Conservation (phyloP, 1,140 invertebrate species). For the Tetragonula clypearis region DNA sequence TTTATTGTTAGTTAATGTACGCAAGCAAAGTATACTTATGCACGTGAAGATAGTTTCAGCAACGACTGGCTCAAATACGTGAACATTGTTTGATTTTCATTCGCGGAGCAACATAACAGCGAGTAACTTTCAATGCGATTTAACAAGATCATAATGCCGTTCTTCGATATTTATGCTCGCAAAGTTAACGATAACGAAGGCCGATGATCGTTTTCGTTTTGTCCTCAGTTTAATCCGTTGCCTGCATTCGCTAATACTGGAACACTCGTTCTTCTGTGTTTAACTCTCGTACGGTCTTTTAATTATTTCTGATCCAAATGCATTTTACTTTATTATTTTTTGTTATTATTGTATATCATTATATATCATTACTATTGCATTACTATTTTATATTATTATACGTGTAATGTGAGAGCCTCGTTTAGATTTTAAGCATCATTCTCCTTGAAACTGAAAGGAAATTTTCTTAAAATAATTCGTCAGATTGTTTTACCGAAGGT, state of each 20-base stretch:
- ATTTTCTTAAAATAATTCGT: no score
- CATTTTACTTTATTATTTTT: no score
- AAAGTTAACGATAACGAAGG: constrained; percentile 33
- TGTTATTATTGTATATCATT: no score
- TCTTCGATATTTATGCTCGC: constrained; percentile 27
- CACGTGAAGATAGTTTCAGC: constrained; percentile 5
- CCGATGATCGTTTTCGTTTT: constrained; percentile 9
- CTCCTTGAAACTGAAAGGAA: no score
- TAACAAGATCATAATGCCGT: constrained; percentile 36
- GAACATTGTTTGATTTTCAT: background rate
- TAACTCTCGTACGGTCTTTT: background rate
- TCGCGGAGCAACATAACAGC: background rate
- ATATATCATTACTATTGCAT: no score
- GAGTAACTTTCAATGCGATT: constrained; percentile 3
- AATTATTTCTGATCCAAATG: no score
- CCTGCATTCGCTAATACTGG: constrained; percentile 11
- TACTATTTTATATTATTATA: no score
- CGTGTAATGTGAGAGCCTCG: no score
- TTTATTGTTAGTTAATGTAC: background rate
- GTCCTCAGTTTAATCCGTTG: background rate
- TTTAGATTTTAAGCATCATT: no score
- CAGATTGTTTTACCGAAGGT: no score
- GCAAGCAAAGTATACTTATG: no score
- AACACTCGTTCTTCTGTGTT: constrained; percentile 13
- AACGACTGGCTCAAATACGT: background rate